Percentiles rank a stretch among this genome's conserved stretches.
These are phyloP conservation scores for Leptoclinus maculatus DNA, from an alignment of 2,797 vertebrate genomes.

Conservation along the genomic window DNA sequence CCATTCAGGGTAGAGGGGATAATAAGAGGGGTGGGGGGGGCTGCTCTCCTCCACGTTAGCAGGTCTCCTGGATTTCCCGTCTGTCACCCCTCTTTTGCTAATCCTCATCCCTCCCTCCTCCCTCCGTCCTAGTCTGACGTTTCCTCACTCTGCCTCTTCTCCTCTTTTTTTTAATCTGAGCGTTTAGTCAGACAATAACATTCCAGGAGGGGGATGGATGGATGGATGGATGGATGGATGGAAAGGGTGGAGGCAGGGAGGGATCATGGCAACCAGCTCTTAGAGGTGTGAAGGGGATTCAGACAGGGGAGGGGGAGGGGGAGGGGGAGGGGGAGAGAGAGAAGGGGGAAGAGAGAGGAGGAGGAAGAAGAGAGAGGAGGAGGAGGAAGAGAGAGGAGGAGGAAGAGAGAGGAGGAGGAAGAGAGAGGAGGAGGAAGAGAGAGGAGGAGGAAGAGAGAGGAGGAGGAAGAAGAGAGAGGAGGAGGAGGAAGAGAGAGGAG, in stretches of 20 bases:
- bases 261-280: conserved; percentile 19
- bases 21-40: conserved; percentile 46
- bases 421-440: background rate
- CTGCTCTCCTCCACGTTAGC: conserved; percentile 42
- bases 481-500: too few species aligned
- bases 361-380: too few species aligned
- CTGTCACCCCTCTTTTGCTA: conserved; percentile 75
- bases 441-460: conserved; percentile 29
- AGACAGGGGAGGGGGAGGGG: conserved; percentile 30
- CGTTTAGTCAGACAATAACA: conserved; percentile 64
- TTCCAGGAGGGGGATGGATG: conserved; percentile 54
- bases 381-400: too few species aligned
- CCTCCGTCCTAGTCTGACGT: conserved; percentile 34
- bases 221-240: conserved; percentile 5
- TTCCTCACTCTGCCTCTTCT: conserved; percentile 51
- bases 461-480: background rate
- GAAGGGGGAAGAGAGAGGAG: background rate
- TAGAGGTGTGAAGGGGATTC: conserved; percentile 56
- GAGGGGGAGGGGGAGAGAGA: conserved; percentile 21
- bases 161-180: conserved; percentile 49
- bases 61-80: conserved; percentile 65
- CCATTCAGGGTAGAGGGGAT: conserved; percentile 22
- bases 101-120: conserved; percentile 60
- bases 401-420: too few species aligned
- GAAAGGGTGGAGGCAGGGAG: conserved; percentile 32